Percentiles rank a stretch among this genome's conserved stretches.
These are phyloP conservation scores for Gymnoscopelus microlampas DNA, from an alignment of 2,797 vertebrate species.

Conservation along the genomic window DNA sequence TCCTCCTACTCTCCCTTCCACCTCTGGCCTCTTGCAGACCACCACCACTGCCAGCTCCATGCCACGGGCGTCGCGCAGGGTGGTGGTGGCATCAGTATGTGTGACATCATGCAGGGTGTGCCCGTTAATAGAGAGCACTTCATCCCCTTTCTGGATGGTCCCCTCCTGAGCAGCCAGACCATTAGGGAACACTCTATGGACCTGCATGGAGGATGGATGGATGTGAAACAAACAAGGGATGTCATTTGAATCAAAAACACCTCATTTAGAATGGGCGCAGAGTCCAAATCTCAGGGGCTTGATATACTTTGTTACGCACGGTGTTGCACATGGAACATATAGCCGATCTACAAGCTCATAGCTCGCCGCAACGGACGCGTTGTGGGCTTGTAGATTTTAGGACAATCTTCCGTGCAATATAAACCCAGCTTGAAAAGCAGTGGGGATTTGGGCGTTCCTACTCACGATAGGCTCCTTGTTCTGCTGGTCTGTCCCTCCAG, in stretches of 20 bases:
- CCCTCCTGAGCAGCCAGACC: conserved; percentile 92
- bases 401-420: no score
- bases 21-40: conserved; percentile 77
- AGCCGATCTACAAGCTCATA: no score
- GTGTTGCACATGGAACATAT: no score
- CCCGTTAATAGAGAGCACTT: conserved; percentile 94
- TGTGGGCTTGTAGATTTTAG: no score
- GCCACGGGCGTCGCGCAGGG: conserved; percentile 86
- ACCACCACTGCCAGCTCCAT: conserved; percentile 90
- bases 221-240: not conserved
- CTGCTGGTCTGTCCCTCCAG: conserved; percentile 92
- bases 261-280: not conserved
- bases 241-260: not conserved
- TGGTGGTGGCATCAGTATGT: conserved; percentile 84
- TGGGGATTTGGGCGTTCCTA: conserved; percentile 17
- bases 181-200: conserved; percentile 90
- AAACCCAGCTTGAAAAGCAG: not conserved
- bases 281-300: not conserved
- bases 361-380: no score
- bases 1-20: conserved; percentile 40
- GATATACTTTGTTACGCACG: no score
- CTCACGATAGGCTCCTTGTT: conserved; percentile 91
- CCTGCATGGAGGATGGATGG: conserved; percentile 70
- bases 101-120: conserved; percentile 87
- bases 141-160: conserved; percentile 93